These are phyloP conservation scores for Maccullochella peelii DNA, from an alignment of 2,113 vertebrate species.

Conservation along the genomic window DNA sequence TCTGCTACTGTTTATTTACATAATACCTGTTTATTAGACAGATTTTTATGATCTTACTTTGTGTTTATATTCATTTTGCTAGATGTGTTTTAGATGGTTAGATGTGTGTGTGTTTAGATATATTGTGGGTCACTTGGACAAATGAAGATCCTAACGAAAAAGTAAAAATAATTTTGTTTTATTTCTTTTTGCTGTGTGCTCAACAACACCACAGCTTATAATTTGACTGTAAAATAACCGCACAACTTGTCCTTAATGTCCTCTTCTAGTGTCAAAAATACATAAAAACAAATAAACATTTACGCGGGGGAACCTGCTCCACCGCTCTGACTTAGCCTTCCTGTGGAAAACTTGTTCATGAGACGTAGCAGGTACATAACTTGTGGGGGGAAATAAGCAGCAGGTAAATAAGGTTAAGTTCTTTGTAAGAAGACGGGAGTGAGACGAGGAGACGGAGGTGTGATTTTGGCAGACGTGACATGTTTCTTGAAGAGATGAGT, in stretches of 20 bases:
- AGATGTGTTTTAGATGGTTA: too few species aligned
- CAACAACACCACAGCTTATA: background rate
- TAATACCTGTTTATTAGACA: too few species aligned
- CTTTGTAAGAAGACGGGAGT: constrained; percentile 20
- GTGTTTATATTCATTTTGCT: too few species aligned
- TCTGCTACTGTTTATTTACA: too few species aligned
- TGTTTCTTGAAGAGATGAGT: constrained; percentile 49
- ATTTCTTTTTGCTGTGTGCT: too few species aligned
- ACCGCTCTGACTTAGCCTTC: background rate
- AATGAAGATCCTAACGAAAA: too few species aligned
- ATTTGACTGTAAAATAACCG: background rate
- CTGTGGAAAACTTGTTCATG: background rate
- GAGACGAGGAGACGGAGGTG: constrained; percentile 18
- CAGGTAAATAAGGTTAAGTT: constrained; percentile 43
- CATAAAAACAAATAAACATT: background rate
- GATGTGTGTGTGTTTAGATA: too few species aligned
- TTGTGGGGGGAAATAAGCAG: constrained; percentile 1
- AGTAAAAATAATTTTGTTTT: too few species aligned
- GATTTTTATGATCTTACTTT: too few species aligned
- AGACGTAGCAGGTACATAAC: constrained; percentile 20
- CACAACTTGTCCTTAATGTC: background rate
- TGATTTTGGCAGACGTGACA: constrained; percentile 59
- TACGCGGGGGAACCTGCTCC: too few species aligned
- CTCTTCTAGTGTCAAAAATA: background rate
- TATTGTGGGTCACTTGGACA: too few species aligned